Evolutionary conservation across 1,140 invertebrate species (phyloP).

Genomic region (Drosophila leontia): DNA sequence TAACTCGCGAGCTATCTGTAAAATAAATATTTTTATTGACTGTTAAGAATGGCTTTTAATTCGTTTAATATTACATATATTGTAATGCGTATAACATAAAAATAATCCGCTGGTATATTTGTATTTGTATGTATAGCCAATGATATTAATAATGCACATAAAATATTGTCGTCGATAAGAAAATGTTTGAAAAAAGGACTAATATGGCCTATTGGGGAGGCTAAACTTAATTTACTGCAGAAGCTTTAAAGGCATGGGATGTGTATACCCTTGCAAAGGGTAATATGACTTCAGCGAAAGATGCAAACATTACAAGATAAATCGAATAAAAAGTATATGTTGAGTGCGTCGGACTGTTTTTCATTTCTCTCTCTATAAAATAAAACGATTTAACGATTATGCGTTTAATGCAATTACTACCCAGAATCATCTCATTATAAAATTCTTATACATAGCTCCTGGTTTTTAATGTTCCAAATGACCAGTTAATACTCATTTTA

Average conservation of each 20-base stretch:
- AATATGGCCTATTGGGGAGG: background rate
- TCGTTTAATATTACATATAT: background rate
- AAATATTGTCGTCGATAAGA: slow-evolving; percentile 2
- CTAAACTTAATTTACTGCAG: background rate
- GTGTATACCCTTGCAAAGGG: slow-evolving; percentile 2
- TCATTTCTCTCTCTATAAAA: too few relatives aligned
- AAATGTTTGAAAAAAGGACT: background rate
- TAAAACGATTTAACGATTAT: background rate
- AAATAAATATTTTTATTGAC: background rate
- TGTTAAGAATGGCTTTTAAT: background rate
- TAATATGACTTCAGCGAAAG: background rate
- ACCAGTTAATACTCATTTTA: background rate
- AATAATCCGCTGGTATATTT: background rate
- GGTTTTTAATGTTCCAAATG: background rate
- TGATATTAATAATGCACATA: background rate
- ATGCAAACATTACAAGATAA: background rate
- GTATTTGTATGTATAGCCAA: background rate
- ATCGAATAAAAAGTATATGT: background rate
- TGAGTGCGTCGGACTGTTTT: too few relatives aligned
- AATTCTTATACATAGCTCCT: background rate
- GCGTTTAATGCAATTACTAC: background rate
- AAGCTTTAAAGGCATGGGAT: slow-evolving; percentile 8
- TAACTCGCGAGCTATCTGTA: background rate
- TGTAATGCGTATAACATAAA: background rate
- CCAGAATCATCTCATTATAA: background rate